phyloP scores from a whole-genome alignment of 1,140 invertebrate species.

The Dysdera silvatica region DNA sequence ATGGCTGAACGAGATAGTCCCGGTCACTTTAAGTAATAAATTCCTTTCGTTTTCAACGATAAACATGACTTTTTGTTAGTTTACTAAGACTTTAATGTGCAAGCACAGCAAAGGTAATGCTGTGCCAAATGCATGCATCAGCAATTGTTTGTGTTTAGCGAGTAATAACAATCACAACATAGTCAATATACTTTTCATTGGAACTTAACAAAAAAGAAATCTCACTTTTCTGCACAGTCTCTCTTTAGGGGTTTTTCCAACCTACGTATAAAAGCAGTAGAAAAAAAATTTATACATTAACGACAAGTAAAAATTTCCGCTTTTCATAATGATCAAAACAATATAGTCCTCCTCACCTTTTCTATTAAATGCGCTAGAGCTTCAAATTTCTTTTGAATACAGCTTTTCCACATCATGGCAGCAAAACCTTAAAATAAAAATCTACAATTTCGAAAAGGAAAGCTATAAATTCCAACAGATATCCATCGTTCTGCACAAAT shows the following conservation, averaged over 20 bases:
- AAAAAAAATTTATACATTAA: neutral
- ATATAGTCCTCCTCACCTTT: slow-evolving; percentile 48
- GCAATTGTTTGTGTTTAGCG: too few relatives aligned
- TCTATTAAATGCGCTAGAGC: slow-evolving; percentile 67
- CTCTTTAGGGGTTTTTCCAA: slow-evolving; percentile 77
- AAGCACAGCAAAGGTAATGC: too few relatives aligned
- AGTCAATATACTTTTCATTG: neutral
- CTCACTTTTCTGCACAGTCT: slow-evolving; percentile 51
- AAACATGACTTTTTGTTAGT: too few relatives aligned
- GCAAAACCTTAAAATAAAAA: slow-evolving; percentile 43
- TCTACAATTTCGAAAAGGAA: neutral
- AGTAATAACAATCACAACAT: too few relatives aligned
- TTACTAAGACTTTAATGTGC: too few relatives aligned
- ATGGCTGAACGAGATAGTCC: too few relatives aligned
- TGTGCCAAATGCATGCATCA: too few relatives aligned
- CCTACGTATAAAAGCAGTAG: slow-evolving; percentile 35
- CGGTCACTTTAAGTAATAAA: too few relatives aligned
- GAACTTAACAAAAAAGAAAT: neutral
- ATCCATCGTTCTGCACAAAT: neutral
- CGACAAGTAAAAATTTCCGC: neutral
- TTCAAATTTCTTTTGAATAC: slow-evolving; percentile 66
- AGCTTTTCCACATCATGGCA: slow-evolving; percentile 77
- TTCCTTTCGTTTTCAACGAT: too few relatives aligned
- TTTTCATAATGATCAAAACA: neutral
- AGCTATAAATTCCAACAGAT: too few relatives aligned